phyloP scores from a whole-genome alignment of 2,113 vertebrate genomes.

The Orcinus orca region DNA sequence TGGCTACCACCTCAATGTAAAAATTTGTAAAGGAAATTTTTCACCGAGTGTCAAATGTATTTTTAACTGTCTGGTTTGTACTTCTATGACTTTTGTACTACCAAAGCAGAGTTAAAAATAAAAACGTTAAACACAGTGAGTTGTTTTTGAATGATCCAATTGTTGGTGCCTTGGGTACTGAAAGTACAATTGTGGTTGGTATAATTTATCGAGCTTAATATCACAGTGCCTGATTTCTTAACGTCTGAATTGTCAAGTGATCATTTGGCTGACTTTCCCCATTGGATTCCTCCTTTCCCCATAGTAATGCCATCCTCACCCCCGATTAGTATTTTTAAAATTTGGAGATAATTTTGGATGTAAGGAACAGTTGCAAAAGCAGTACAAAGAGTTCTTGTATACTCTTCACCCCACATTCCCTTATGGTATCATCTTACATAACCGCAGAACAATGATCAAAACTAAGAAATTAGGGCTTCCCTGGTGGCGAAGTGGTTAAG shows the following conservation, averaged over 20 bases:
- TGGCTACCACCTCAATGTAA: conserved; percentile 51
- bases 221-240: neutral
- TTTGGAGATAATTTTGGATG: neutral
- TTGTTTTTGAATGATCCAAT: neutral
- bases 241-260: neutral
- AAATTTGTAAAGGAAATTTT: conserved; percentile 66
- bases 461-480: neutral
- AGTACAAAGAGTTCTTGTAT: neutral
- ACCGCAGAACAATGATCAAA: neutral
- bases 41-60: conserved; percentile 76
- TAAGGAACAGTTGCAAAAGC: neutral
- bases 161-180: neutral
- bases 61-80: conserved; percentile 85
- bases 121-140: conserved; percentile 38
- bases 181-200: rapidly evolving
- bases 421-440: neutral
- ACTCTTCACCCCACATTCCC: neutral
- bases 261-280: neutral
- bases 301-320: neutral
- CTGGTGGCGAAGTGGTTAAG: no score
- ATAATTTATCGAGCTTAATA: neutral
- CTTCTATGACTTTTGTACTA: conserved; percentile 84
- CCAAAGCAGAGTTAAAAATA: conserved; percentile 80
- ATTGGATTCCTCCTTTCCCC: neutral
- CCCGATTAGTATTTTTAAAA: neutral